Conservation (phyloP, 2,113 vertebrate genomes). For the Percopsis transmontana region DNA sequence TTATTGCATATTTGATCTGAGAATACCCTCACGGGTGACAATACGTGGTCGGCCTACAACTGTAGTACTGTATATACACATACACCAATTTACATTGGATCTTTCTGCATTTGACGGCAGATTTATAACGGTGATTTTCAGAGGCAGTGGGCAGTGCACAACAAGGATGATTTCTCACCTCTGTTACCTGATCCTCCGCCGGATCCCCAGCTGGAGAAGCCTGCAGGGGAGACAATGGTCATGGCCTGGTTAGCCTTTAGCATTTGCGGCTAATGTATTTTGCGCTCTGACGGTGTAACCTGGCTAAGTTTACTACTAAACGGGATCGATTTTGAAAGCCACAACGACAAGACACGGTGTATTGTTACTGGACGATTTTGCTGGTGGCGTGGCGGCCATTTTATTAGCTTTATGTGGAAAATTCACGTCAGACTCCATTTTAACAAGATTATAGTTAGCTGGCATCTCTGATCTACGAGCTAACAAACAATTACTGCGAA, state of each 20-base stretch:
- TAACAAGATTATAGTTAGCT: constrained; percentile 13
- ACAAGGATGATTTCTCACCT: constrained; percentile 56
- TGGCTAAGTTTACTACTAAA: neutral
- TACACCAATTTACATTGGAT: too few relatives aligned
- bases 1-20: too few relatives aligned
- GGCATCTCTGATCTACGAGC: neutral
- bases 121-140: too few relatives aligned
- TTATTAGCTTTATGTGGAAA: constrained; percentile 32
- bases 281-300: too few relatives aligned
- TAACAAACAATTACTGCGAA: neutral
- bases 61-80: too few relatives aligned
- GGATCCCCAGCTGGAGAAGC: constrained; percentile 75
- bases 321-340: neutral
- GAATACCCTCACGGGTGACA: too few relatives aligned
- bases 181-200: constrained; percentile 68
- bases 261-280: neutral
- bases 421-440: constrained; percentile 42
- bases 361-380: neutral
- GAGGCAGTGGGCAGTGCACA: neutral
- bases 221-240: constrained; percentile 31
- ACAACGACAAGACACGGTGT: neutral
- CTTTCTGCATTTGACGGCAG: too few relatives aligned
- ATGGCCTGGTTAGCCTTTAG: neutral
- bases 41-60: too few relatives aligned
- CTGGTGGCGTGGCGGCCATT: constrained; percentile 52